Conservation (phyloP, 2,113 vertebrate genomes). For the Mus spicilegus region DNA sequence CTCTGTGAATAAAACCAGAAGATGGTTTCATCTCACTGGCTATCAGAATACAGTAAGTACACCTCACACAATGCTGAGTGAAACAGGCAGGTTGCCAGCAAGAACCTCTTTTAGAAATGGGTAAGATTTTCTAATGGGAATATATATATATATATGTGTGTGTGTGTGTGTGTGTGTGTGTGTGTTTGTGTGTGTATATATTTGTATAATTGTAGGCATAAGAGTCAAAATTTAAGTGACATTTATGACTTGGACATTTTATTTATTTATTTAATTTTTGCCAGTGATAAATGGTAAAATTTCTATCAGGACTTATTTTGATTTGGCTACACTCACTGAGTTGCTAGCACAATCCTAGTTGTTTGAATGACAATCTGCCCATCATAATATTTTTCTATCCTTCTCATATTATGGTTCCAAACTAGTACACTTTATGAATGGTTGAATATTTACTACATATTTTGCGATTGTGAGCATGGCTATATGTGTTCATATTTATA, state of each 20-base stretch:
- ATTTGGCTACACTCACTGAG: neutral
- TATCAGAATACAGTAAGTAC: neutral
- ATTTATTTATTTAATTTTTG: neutral
- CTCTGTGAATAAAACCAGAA: neutral
- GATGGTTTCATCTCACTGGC: neutral
- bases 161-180: too few relatives aligned
- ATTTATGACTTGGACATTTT: neutral
- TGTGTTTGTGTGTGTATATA: neutral
- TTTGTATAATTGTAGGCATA: neutral
- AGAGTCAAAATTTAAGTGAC: neutral
- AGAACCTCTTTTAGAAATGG: neutral
- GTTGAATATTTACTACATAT: neutral
- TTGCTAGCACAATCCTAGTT: neutral
- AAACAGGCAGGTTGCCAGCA: rapidly evolving
- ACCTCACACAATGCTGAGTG: neutral
- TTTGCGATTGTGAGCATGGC: neutral
- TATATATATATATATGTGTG: too few relatives aligned
- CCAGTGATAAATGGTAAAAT: neutral
- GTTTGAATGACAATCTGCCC: neutral
- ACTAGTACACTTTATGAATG: neutral
- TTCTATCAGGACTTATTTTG: neutral
- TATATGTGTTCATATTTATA: neutral
- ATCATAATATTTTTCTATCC: neutral
- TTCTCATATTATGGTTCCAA: neutral
- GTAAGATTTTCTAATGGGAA: neutral